Evolutionary conservation across 2,113 vertebrate species (phyloP), one percentile per base, ranked within the genome.

Genomic region (Onychorhynchus coronatus): DNA sequence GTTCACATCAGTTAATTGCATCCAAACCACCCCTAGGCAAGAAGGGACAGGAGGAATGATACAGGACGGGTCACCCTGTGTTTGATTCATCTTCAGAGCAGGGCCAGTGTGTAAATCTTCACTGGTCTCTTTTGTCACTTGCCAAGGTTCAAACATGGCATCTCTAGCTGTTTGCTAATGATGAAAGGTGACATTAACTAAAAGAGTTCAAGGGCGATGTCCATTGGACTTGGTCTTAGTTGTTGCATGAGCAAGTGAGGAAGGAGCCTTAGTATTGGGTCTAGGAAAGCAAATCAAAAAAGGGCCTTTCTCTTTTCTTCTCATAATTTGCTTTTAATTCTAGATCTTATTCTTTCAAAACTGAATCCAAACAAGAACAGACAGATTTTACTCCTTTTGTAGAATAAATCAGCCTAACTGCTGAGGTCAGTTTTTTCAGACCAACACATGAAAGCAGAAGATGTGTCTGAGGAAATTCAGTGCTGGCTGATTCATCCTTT

Each of bases 371-470:
- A 88, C 39, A 75, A 88, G 73, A 89, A 78, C 5, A 89, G 89
- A 74, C 11, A 62, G 28, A 58, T 89, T 76, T 63, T 62, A 50
- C 39, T 70, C 35, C 50, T 91, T 90, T 70, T 79, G 59, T 90
- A 58, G 70, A 87, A 71, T 49, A 83, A 70, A 80, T 59, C 39
- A 82, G 63, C 46, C 75, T 47, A 74, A 78, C 67, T 42, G 24
- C 88, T 77, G 47, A 91, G 74, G 91, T 84, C 75, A 91, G 55
- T 59, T 35, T 73, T 90, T 93, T 91, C 76, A 93, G 90, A 93
- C 27, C 47, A 84, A 77, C 2, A 18, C 30, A 86, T 41, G 74
- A 88, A 93, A 93, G 67, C 49, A 15, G 67, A 94, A 62, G 66
- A 95, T 14, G 24, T 1, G 2, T 49, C 52, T 88, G 56, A 85